These are phyloP conservation scores for Naja naja DNA, from an alignment of 2,113 vertebrate species.

Conservation along the genomic window DNA sequence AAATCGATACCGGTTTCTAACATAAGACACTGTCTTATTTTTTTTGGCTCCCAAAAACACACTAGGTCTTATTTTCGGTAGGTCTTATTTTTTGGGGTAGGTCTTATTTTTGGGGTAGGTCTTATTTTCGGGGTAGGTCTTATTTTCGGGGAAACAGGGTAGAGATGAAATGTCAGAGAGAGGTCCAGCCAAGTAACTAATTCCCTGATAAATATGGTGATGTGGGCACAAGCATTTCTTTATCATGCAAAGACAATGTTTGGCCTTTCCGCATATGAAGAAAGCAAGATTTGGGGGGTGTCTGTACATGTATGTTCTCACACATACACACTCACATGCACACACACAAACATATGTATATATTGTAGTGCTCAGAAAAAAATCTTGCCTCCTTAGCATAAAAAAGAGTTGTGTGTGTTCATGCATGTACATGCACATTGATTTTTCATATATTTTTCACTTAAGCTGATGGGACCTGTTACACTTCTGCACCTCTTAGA, in stretches of 20 bases:
- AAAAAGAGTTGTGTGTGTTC: not conserved
- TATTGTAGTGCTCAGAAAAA: not conserved
- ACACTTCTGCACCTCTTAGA: not conserved
- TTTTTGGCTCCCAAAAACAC: too few species aligned
- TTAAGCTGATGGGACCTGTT: not conserved
- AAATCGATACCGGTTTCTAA: too few species aligned
- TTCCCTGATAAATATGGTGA: not conserved
- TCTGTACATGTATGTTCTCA: not conserved
- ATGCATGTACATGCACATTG: not conserved
- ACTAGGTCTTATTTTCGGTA: too few species aligned
- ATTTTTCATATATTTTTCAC: not conserved
- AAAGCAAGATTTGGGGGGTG: not conserved
- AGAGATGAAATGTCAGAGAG: not conserved
- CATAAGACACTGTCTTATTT: too few species aligned
- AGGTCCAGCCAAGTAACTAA: not conserved
- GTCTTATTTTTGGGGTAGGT: too few species aligned
- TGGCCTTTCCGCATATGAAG: not conserved
- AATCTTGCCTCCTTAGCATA: not conserved
- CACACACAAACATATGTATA: not conserved
- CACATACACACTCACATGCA: not conserved
- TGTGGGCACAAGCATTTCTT: not conserved
- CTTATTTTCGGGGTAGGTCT: too few species aligned
- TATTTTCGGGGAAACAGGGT: too few species aligned
- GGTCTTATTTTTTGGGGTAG: too few species aligned
- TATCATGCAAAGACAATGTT: not conserved